Evolutionary conservation across 2,113 vertebrate genomes (phyloP).

Genomic region (Cebus imitator): DNA sequence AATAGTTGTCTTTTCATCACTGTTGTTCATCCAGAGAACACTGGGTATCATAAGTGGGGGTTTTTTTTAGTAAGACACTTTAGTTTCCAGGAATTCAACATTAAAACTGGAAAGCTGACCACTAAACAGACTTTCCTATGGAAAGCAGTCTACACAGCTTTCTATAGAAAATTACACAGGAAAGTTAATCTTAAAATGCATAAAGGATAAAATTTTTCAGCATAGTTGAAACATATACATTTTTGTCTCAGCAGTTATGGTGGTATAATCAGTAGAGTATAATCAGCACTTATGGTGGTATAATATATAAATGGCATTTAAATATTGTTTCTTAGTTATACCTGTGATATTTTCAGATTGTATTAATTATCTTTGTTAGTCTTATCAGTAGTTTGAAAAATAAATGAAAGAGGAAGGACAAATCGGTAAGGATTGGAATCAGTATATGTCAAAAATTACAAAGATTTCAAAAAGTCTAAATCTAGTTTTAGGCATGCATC

Average conservation of each 20-base stretch:
- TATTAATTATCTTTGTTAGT: slow-evolving; percentile 45
- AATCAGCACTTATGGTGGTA: neutral
- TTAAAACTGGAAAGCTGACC: slow-evolving; percentile 36
- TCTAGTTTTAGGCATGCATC: neutral
- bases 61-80: slow-evolving; percentile 18
- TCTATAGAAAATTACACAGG: slow-evolving; percentile 70
- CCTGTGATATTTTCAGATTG: neutral
- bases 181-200: slow-evolving; percentile 54
- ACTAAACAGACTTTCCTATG: slow-evolving; percentile 62
- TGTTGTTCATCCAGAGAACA: slow-evolving; percentile 30
- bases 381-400: slow-evolving; percentile 6
- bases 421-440: slow-evolving; percentile 66
- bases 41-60: neutral
- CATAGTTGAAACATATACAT: neutral
- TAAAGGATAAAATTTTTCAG: slow-evolving; percentile 75
- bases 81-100: slow-evolving; percentile 45
- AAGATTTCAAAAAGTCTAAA: neutral
- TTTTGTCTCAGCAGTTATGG: neutral
- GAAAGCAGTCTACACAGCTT: slow-evolving; percentile 53
- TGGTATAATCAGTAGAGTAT: neutral
- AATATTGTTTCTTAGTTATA: slow-evolving; percentile 45
- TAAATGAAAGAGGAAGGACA: slow-evolving; percentile 30
- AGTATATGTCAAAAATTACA: slow-evolving; percentile 51
- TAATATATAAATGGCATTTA: slow-evolving; percentile 54
- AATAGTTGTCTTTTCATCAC: slow-evolving; percentile 51